Base-by-base conservation (phyloP, 2,113 vertebrate genomes). In the Pipa parva region DNA sequence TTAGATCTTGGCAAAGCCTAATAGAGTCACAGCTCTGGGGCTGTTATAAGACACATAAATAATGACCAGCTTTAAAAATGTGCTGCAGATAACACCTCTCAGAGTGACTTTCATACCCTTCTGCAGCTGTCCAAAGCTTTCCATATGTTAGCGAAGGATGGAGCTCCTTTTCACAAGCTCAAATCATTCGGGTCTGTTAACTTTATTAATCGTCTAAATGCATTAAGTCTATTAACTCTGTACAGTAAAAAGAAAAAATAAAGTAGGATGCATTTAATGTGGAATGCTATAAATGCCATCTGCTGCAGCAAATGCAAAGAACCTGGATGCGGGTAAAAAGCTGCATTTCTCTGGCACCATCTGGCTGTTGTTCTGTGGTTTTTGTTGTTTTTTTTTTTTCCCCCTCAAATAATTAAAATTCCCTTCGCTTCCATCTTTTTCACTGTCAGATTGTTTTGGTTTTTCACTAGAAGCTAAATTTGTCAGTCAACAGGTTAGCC, bases 1-100 rank as follows among this genome's bases (percentile, higher is more conserved):
- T 59, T 24, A 57, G 46, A 52, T 61, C n/a, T 46, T 62, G 37
- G 42, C 75, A 71, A 67, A 72, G 63, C 75, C 64, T 57, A 31
- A 39, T 13, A 26, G 17, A 49, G 49, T 51, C 55, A 50, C 55
- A 50, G 64, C 46, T 49, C 12, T 24, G 2, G 46, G 21, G 46
- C 20, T 17, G 26, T 21, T n/a, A 20, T 10, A 28, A 49, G 25
- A 15, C 8, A 29, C 52, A 55, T 28, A 56, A 67, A 67, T 49
- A 49, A 25, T 22, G 33, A 17, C 25, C 55, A 51, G 46, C 4
- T 29, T 21, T 12, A 48, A 42, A 48, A 50, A 36, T 36, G 46
- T 63, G 60, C 29, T 51, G 46, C 29, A 27, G 46, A 60, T 51
- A 36, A 42, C 65, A 21, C 46, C 46, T 59, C 42, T 20, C 36